Evolutionary conservation across 2,113 vertebrate genomes (phyloP).

Genomic region (Chaetodon trifascialis): DNA sequence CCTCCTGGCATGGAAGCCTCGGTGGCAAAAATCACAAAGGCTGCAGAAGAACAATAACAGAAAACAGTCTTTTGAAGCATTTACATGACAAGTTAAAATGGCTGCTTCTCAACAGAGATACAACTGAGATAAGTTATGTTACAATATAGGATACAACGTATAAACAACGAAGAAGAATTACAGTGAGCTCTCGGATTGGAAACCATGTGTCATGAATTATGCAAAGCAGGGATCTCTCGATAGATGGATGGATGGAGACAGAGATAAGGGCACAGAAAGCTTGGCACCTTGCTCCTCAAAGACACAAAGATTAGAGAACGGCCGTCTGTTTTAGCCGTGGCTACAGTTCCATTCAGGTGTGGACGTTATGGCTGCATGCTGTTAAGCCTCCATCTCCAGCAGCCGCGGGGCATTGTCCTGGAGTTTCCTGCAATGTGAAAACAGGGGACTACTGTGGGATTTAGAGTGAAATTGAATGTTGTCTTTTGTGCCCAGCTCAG

Average conservation of each 20-base stretch:
- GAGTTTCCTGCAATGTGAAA: slow-evolving; percentile 51
- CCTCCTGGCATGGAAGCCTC: slow-evolving; percentile 10
- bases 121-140: not conserved
- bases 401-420: slow-evolving; percentile 44
- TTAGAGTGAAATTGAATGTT: slow-evolving; percentile 70
- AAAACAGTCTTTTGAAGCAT: slow-evolving; percentile 29
- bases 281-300: not conserved
- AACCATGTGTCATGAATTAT: slow-evolving; percentile 1
- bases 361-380: slow-evolving; percentile 16
- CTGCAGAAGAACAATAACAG: slow-evolving; percentile 32
- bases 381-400: slow-evolving; percentile 56
- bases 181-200: not conserved
- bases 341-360: slow-evolving; percentile 47
- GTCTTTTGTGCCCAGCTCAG: slow-evolving; percentile 53
- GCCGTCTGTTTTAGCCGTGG: slow-evolving; percentile 30
- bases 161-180: slow-evolving; percentile 4
- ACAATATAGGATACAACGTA: not conserved
- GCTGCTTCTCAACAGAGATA: slow-evolving; percentile 5
- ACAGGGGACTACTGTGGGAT: slow-evolving; percentile 58
- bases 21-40: slow-evolving; percentile 18
- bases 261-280: slow-evolving; percentile 11
- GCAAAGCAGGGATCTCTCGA: slow-evolving; percentile 10
- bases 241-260: not conserved
- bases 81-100: slow-evolving; percentile 34
- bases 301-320: slow-evolving; percentile 42